These are phyloP conservation scores for Eremophila alpestris DNA, from an alignment of 2,797 vertebrate species.

Conservation along the genomic window DNA sequence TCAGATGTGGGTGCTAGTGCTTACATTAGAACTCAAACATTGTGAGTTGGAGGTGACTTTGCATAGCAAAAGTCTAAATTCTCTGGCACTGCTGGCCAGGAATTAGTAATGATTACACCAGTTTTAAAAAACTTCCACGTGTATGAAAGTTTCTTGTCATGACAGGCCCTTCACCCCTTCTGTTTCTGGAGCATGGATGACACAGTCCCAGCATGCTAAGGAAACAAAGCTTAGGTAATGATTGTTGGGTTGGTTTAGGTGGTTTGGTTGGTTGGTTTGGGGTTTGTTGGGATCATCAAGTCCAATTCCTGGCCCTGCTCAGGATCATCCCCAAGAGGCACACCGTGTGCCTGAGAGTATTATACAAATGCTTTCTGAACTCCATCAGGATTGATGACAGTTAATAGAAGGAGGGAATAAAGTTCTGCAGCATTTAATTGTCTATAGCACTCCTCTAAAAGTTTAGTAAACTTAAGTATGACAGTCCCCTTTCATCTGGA, in stretches of 20 bases:
- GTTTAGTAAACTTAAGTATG: not conserved
- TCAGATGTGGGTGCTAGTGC: not conserved
- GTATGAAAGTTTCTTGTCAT: not conserved
- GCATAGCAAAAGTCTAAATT: not conserved
- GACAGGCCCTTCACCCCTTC: not conserved
- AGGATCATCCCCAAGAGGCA: not conserved
- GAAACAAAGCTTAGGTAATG: not conserved
- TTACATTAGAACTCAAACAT: not conserved
- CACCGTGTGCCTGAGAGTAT: not conserved
- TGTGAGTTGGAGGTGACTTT: constrained; percentile 32
- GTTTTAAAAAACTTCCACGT: not conserved
- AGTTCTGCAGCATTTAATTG: not conserved
- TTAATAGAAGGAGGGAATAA: not conserved
- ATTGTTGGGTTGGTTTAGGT: not conserved
- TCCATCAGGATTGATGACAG: not conserved
- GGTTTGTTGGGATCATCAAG: not conserved
- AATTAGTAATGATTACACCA: not conserved
- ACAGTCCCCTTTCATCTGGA: not conserved
- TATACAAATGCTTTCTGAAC: not conserved
- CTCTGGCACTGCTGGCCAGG: not conserved
- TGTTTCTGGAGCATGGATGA: not conserved
- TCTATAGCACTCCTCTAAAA: not conserved
- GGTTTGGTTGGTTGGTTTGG: not conserved
- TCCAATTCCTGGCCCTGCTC: not conserved
- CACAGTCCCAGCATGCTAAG: not conserved